Evolutionary conservation across 2,888 invertebrate genomes (phyloP).

Genomic region (Dryobotodes eremita): DNA sequence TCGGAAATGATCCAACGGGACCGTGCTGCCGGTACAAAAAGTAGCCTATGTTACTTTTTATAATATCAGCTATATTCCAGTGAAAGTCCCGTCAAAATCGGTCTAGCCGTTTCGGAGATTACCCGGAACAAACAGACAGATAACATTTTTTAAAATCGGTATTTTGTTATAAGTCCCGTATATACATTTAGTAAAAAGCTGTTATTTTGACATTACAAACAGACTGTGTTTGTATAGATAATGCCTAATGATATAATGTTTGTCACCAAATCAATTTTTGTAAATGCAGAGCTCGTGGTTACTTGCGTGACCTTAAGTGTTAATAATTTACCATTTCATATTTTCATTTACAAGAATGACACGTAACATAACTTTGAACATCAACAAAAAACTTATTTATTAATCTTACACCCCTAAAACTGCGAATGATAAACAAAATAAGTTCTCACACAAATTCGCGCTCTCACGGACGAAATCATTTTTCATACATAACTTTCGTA

Average conservation of each 20-base stretch:
- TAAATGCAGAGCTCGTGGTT: not conserved
- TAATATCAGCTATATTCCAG: no score
- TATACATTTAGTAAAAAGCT: no score
- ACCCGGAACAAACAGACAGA: no score
- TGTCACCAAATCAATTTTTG: not conserved
- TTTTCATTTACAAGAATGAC: not conserved
- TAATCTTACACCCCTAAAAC: constrained; percentile 16
- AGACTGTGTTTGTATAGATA: no score
- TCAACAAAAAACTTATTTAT: constrained; percentile 1
- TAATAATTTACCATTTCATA: not conserved
- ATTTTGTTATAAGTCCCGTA: no score
- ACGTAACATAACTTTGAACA: not conserved
- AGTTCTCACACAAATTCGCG: constrained; percentile 30
- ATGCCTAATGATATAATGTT: not conserved
- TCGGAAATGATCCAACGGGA: no score
- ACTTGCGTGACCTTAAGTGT: not conserved
- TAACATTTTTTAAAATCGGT: no score
- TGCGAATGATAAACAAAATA: constrained; percentile 25
- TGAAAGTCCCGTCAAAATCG: no score
- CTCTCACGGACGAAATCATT: constrained; percentile 42
- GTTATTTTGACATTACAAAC: no score
- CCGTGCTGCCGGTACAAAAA: no score
- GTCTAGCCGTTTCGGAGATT: no score
- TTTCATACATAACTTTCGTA: constrained; percentile 58
- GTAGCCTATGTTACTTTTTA: no score